Base-by-base conservation (phyloP, 2,888 invertebrate genomes). In the Macrophya annulata region DNA sequence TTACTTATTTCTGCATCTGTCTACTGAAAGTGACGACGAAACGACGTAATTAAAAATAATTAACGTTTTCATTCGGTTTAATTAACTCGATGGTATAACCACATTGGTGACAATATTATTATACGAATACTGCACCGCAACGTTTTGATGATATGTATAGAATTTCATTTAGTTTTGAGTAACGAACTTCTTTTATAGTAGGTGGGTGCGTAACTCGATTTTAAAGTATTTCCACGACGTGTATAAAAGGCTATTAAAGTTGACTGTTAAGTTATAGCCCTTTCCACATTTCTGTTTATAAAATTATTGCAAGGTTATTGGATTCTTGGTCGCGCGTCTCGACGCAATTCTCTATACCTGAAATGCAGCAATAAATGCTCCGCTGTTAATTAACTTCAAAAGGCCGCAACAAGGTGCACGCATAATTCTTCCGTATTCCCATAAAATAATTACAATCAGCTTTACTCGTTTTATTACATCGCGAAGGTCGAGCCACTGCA, bases 361-460 rank as follows among this genome's bases (percentile, higher is more conserved):
- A n/a, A n/a, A n/a, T n/a, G 31, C 55, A 40, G 40, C 62, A 62
- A 81, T 81, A 81, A 81, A 62, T 81, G 40, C 77, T 37, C 31
- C 43, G 51, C 43, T 31, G 81, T 81, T 81, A 81, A 81, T 81
- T 81, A 59, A 81, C 79, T 79, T 40, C 55, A 31, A 62, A 81
- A 37, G 81, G 37, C 81, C 62, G 81, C 81, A 62, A 62, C 81
- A 81, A 62, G 81, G 40, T 81, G 81, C 59, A 62, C 81, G 81
- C 81, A 62, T 81, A 81, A 81, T 81, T 81, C 81, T 81, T 81
- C 81, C 81, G 81, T 81, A 59, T 81, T 62, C 59, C 81, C 81
- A 81, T 81, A 81, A 81, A 81, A 59, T 81, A 81, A 81, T 81
- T 62, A 81, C 59, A 62, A 81, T 81, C 81, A 43, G 62, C 25